These are phyloP conservation scores for Podarcis muralis DNA, from an alignment of 2,113 vertebrate species.

Conservation along the genomic window DNA sequence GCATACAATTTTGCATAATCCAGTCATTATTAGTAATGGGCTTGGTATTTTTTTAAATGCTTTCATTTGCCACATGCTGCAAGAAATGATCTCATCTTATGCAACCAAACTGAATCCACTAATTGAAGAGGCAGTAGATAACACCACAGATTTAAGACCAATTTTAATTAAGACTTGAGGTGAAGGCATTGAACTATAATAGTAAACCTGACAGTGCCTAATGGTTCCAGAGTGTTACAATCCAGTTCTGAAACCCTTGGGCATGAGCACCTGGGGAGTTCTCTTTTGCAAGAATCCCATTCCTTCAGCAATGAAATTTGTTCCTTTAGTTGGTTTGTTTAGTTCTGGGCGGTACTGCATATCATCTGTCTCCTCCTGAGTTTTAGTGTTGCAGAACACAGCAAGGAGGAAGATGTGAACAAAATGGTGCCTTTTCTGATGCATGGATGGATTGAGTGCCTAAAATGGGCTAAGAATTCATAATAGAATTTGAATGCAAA, in stretches of 20 bases:
- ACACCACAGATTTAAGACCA: background rate
- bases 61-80: conserved; percentile 42
- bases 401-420: no score
- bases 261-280: background rate
- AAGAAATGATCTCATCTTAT: conserved; percentile 44
- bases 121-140: conserved; percentile 25
- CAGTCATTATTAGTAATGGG: conserved; percentile 37
- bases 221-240: background rate
- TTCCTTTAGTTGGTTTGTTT: no score
- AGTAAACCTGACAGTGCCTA: background rate
- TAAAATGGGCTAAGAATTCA: no score
- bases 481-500: background rate
- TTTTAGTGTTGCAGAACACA: no score
- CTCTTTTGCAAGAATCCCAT: background rate
- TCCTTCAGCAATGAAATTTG: background rate
- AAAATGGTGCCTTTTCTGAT: no score
- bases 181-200: background rate
- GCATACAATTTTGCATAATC: conserved; percentile 48
- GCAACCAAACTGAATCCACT: conserved; percentile 25
- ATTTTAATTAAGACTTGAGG: conserved; percentile 25
- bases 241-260: background rate
- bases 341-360: no score
- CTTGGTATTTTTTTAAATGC: conserved; percentile 6
- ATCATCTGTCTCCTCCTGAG: no score
- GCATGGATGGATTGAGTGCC: no score